Conservation (phyloP, 2,797 vertebrate genomes). For the Setipinna tenuifilis region DNA sequence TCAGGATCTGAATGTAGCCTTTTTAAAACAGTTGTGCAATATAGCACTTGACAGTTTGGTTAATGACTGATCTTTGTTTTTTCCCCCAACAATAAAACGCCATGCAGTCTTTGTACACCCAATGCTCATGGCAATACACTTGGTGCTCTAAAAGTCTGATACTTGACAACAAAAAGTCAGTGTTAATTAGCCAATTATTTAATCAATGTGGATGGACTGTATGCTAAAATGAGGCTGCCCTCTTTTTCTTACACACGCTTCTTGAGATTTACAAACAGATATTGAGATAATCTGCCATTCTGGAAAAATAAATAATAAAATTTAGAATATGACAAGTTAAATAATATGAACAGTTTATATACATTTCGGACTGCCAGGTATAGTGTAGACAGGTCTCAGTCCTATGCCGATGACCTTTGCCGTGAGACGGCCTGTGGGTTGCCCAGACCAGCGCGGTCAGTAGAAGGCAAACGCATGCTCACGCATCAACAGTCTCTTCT, state of each 20-base stretch:
- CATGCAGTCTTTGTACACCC: not conserved
- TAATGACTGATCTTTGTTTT: not conserved
- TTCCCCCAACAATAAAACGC: not conserved
- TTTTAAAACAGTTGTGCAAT: not conserved
- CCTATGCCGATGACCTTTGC: not conserved
- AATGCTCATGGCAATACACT: not conserved
- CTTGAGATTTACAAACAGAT: not conserved
- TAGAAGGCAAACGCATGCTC: constrained; percentile 87
- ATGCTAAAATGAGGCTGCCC: not conserved
- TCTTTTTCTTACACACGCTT: not conserved
- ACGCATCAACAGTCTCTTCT: constrained; percentile 90
- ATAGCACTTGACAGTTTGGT: not conserved
- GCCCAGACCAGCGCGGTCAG: constrained; percentile 60
- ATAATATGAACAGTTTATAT: not conserved
- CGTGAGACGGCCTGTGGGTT: no score
- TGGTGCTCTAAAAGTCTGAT: not conserved
- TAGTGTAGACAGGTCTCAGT: not conserved
- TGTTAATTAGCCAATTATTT: not conserved
- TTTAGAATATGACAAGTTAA: not conserved
- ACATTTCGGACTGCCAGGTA: not conserved
- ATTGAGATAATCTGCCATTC: not conserved
- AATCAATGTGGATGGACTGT: not conserved
- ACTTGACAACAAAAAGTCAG: not conserved
- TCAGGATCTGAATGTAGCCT: not conserved
- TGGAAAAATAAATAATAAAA: constrained; percentile 1